Evolutionary conservation across 2,888 invertebrate species (phyloP).

Genomic region (Xanthia icteritia): DNA sequence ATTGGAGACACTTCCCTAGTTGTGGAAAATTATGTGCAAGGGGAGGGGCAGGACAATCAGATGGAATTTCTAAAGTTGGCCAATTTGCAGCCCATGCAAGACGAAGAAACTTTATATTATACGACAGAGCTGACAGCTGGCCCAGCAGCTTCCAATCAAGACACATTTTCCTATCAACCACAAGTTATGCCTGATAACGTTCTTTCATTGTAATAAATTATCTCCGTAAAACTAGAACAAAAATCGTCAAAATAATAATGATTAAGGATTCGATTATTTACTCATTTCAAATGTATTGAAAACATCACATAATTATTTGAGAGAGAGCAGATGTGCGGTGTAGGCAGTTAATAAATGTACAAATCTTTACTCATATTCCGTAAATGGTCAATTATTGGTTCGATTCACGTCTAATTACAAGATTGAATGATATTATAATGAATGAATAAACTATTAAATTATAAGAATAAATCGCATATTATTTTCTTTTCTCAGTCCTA

Average conservation of each 20-base stretch:
- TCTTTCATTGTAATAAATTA: conserved; percentile 50
- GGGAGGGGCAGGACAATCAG: conserved; percentile 71
- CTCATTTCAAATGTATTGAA: conserved; percentile 7
- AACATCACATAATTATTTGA: not conserved
- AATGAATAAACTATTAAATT: conserved; percentile 39
- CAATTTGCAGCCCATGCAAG: conserved; percentile 82
- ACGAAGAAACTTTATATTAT: conserved; percentile 84
- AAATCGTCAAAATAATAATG: not conserved
- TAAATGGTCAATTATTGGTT: conserved; percentile 13
- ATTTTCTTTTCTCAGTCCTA: not conserved
- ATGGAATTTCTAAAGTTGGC: conserved; percentile 81
- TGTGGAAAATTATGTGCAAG: conserved; percentile 76
- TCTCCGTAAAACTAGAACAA: not conserved
- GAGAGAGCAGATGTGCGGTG: not conserved
- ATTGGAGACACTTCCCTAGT: conserved; percentile 73
- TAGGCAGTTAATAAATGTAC: not conserved
- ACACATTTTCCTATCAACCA: conserved; percentile 63
- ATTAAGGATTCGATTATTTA: conserved; percentile 7
- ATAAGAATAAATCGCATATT: conserved; percentile 44
- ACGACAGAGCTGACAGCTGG: conserved; percentile 78
- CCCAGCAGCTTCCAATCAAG: conserved; percentile 59
- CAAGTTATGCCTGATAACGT: conserved; percentile 64
- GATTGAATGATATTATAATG: conserved; percentile 19
- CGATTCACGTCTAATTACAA: not conserved
- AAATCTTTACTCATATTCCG: not conserved